Evolutionary conservation across 2,888 invertebrate genomes (phyloP), one percentile per base, ranked within the genome.

Genomic region (Muschampia plurimacula): DNA sequence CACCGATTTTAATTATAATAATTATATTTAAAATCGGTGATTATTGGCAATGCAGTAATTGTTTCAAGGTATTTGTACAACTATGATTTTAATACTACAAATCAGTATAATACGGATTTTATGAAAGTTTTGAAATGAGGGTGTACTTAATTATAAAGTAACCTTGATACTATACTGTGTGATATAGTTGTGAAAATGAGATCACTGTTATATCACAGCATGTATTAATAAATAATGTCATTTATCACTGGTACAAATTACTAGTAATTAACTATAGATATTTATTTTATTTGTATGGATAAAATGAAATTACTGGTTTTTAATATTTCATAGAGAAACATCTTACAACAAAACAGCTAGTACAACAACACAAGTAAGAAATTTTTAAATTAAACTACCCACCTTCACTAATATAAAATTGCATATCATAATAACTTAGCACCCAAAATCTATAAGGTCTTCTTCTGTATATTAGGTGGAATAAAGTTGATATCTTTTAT

Each of bases 181-280:
- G 78, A 79, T 73, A 77, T 76, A 72, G 75, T 66, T 74, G 76
- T 79, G 77, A 80, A 74, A 67, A 74, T 78, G 83, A 84, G 83
- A 84, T 83, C 83, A 80, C 78, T 75, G 71, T 77, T 67, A 77
- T 79, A 81, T 83, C 80, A 82, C 82, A 82, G 80, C 77, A 77
- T 77, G 73, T 60, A 66, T 41, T 55, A 36, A 60, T 39, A 41
- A 65, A 62, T 41, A 36, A 36, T 55, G 63, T 67, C 52, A 67
- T 76, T 75, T 75, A 72, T 72, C 70, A 73, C 57, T 69, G 66
- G 59, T 65, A 74, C 69, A 59, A 70, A 64, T 59, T 49, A 62
- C 32, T 39, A 62, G 0, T 39, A 62, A 62, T 8, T 62, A 9
- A n/a, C 36, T 9, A 28, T 57, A 28, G 10, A 28, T 57, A 57